phyloP scores from a whole-genome alignment of 1,140 invertebrate species.

The Brachionus angularis region DNA sequence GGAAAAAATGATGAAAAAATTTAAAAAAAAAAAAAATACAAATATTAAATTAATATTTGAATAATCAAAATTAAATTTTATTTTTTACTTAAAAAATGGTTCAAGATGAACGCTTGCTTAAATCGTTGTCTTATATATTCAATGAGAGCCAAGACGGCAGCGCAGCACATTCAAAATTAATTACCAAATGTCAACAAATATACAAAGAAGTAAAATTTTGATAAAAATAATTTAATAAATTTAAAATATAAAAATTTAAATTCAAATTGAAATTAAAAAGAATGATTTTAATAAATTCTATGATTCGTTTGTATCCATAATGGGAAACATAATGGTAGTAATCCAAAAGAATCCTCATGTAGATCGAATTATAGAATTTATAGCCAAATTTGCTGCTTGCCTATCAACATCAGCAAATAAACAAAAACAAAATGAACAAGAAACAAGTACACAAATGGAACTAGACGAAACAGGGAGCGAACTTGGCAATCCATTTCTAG shows the following conservation, averaged over 20 bases:
- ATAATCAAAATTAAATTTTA: too few relatives aligned
- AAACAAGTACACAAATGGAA: slow-evolving; percentile 16
- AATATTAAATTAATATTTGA: too few relatives aligned
- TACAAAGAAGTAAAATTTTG: slow-evolving; percentile 26
- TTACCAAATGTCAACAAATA: slow-evolving; percentile 11
- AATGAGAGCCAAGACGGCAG: slow-evolving; percentile 27
- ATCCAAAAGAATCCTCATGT: slow-evolving; percentile 63
- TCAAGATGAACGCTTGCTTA: neutral
- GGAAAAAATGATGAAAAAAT: too few relatives aligned
- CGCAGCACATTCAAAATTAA: slow-evolving; percentile 17
- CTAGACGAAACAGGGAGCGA: slow-evolving; percentile 46
- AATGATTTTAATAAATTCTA: slow-evolving; percentile 4
- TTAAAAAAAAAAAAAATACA: too few relatives aligned
- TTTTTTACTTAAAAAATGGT: neutral
- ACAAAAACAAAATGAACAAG: too few relatives aligned
- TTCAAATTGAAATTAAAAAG: neutral
- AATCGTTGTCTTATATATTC: neutral
- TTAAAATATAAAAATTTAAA: neutral
- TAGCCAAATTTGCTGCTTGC: slow-evolving; percentile 64
- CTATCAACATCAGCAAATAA: slow-evolving; percentile 43
- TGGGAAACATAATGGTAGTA: slow-evolving; percentile 47
- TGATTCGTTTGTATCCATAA: neutral
- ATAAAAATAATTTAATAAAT: neutral
- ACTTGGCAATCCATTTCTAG: slow-evolving; percentile 49
- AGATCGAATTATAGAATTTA: slow-evolving; percentile 65